Conservation (phyloP, 2,797 vertebrate genomes). For the Poeciliopsis infans region DNA sequence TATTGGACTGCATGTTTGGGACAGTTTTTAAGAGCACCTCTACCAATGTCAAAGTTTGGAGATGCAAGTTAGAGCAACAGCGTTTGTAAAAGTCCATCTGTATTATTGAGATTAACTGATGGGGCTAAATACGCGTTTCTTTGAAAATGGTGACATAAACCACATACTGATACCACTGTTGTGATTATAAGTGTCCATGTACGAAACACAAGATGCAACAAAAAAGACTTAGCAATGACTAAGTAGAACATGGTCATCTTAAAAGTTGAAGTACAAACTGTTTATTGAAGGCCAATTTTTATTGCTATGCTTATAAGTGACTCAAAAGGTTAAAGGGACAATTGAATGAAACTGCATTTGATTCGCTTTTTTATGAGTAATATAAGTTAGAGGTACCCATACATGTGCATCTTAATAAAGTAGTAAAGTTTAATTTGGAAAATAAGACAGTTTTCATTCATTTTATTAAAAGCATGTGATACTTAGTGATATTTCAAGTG, state of each 20-base stretch:
- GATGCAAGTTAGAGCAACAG: conserved; percentile 31
- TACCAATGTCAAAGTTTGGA: conserved; percentile 40
- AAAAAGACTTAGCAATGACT: not conserved
- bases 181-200: not conserved
- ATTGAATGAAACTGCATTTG: not conserved
- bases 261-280: too few species aligned
- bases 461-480: not conserved
- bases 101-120: not conserved
- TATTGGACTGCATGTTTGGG: conserved; percentile 14
- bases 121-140: not conserved
- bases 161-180: not conserved
- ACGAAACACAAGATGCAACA: not conserved
- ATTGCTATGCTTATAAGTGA: not conserved
- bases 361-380: not conserved
- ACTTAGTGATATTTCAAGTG: not conserved
- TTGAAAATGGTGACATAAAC: not conserved
- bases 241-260: not conserved
- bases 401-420: not conserved
- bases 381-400: not conserved
- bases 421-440: not conserved
- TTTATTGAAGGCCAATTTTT: not conserved
- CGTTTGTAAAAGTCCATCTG: not conserved
- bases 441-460: not conserved
- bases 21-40: conserved; percentile 49
- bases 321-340: not conserved